Percentiles rank a stretch among this genome's conserved stretches.
Conservation (phyloP, 2,113 vertebrate species). For the Hydrochoerus hydrochaeris region DNA sequence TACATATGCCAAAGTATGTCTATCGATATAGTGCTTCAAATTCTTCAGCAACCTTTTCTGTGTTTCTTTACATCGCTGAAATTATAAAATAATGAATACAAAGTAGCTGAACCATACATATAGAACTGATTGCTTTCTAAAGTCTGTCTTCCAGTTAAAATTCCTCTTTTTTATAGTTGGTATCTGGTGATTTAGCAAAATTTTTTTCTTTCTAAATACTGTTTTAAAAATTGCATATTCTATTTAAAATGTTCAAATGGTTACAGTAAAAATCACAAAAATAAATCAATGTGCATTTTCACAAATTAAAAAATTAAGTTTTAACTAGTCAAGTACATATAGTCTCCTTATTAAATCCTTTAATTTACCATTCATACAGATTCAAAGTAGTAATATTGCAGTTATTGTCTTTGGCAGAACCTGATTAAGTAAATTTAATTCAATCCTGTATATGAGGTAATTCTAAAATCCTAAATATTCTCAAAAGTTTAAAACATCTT, state of each 20-base stretch:
- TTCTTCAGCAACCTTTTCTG: background rate
- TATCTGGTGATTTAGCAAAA: conserved; percentile 31
- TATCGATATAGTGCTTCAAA: background rate
- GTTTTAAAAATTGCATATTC: conserved; percentile 6
- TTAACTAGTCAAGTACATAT: background rate
- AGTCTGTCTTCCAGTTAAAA: conserved; percentile 36
- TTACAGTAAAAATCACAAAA: conserved; percentile 21
- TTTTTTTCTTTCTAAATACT: background rate
- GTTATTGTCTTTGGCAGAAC: background rate
- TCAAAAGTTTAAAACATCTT: background rate
- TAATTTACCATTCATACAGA: background rate
- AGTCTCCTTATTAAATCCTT: background rate
- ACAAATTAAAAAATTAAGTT: conserved; percentile 24
- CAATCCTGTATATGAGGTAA: background rate
- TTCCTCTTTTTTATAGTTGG: conserved; percentile 21
- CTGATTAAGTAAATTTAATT: conserved; percentile 35
- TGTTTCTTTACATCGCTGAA: background rate
- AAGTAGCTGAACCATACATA: background rate
- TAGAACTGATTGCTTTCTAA: background rate
- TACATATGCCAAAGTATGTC: background rate
- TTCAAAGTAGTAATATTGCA: background rate
- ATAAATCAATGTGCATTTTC: background rate
- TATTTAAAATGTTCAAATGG: background rate
- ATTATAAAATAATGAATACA: background rate
- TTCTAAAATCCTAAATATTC: conserved; percentile 12